Evolutionary conservation across 2,888 invertebrate species (phyloP), one percentile per base, ranked within the genome.

Genomic region (Dioctria linearis): DNA sequence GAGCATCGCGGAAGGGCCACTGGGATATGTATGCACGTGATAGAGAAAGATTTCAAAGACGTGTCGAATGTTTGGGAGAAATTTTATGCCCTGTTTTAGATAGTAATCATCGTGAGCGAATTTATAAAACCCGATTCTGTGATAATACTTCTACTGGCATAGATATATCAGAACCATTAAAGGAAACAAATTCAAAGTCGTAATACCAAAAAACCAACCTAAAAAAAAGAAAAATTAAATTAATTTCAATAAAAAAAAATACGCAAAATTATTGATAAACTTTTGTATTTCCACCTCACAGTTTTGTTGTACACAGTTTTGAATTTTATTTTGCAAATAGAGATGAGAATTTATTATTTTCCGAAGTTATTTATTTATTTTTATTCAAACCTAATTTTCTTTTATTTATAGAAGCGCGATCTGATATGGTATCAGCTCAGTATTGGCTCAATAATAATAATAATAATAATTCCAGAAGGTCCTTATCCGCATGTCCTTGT

Each of bases 1-100:
- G 91, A 4, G 90, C 91, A 69, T 92, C 93, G 8, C 87, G 93
- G 5, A 90, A 90, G 43, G 92, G 93, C 0, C 90, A 90, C 80
- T 93, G 93, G 93, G 91, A 93, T 85, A 87, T 90, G 81, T 88
- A 88, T 83, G 91, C 91, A 0, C 85, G 91, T 0, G 93, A 93
- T 85, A 86, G 87, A 25, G 85, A 83, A 63, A 85, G 88, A 82
- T 88, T 89, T 84, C 84, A 85, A 75, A 83, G 86, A 42, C 84
- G 88, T 59, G 86, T 88, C 63, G 84, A 85, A 43, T 83, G 85
- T n/a, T 82, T 86, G 6, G 84, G 85, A 3, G 82, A 82, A 49
- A 83, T 84, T 67, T 82, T 89, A 59, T 85, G 86, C 82, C 85
- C 85, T 49, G 83, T 88, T 80, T 82, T 88, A 42, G 84, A 83